These are phyloP conservation scores for Scaptomyza caliginosa DNA, from an alignment of 2,888 invertebrate species.

Conservation along the genomic window DNA sequence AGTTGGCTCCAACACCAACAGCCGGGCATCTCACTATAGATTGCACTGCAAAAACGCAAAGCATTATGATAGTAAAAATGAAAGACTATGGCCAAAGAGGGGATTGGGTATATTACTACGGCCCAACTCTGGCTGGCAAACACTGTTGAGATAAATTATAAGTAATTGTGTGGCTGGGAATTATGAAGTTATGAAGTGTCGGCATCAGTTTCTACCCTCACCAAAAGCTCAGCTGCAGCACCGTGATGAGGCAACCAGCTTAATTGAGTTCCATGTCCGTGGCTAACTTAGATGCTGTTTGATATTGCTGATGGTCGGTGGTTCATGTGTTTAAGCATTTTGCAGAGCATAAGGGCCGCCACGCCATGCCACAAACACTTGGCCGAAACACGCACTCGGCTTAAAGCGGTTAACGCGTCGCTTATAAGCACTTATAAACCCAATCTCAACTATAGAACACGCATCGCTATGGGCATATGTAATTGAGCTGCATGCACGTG, in stretches of 20 bases:
- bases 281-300: slow-evolving; percentile 4
- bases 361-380: slow-evolving; percentile 40
- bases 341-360: slow-evolving; percentile 49
- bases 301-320: background rate
- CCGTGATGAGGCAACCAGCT: background rate
- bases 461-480: slow-evolving; percentile 41
- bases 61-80: slow-evolving; percentile 17
- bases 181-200: slow-evolving; percentile 63
- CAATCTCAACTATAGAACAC: slow-evolving; percentile 6
- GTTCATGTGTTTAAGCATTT: slow-evolving; percentile 43
- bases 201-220: slow-evolving; percentile 21
- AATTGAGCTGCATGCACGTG: slow-evolving; percentile 55
- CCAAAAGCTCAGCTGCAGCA: slow-evolving; percentile 6
- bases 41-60: slow-evolving; percentile 54
- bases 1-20: slow-evolving; percentile 43
- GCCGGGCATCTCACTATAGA: slow-evolving; percentile 46
- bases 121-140: slow-evolving; percentile 19
- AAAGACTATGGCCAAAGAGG: background rate
- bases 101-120: slow-evolving; percentile 5
- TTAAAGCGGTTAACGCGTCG: slow-evolving; percentile 66
- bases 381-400: slow-evolving; percentile 29
- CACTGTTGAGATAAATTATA: slow-evolving; percentile 54
- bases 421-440: slow-evolving; percentile 35
- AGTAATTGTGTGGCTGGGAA: slow-evolving; percentile 49
- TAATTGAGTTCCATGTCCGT: slow-evolving; percentile 61